Base-by-base conservation (phyloP, 2,113 vertebrate genomes). In the Onychorhynchus coronatus region DNA sequence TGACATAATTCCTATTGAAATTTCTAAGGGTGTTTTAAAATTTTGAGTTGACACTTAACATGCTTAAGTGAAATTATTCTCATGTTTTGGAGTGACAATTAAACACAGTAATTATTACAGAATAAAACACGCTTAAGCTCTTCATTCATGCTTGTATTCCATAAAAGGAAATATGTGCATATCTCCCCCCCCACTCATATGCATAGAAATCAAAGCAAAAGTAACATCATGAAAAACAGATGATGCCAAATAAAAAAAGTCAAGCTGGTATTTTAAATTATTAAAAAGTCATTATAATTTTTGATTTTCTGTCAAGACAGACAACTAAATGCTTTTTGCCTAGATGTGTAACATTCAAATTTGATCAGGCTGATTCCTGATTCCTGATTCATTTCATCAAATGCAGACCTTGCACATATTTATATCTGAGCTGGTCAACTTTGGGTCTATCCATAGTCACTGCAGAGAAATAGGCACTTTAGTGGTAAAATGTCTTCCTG, bases 131-230 rank as follows among this genome's bases (percentile, higher is more conserved):
- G 31, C 10, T 17, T 49, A 42, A 85, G 11, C 49, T 68, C 16
- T 82, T 85, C 1, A 27, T 89, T 67, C 14, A 44, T 4, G 88
- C 30, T 53, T 76, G 6, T 49, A 46, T 47, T 91, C 27, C 27
- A n/a, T 53, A 76, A 39, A 61, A 67, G 23, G 10, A 80, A 9
- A 42, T 28, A 39, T 8, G 8, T 0, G 0, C 3, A 14, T 49
- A 55, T 33, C 21, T 70, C 8, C 8, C 10, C 21, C 14, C 9
- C 12, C 14, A 20, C 6, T 71, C 6, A 25, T 10, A 70, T 2
- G 0, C 13, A 49, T 10, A 33, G 41, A 70, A 88, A 77, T 39
- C 31, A 76, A 88, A 88, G 22, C 20, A 95, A 87, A 61, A n/a
- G 11, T 59, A n/a, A 27, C 23, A 75, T 13, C 0, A n/a, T 28